Base-by-base conservation (phyloP, 1,140 invertebrate species). In the Apis laboriosa region DNA sequence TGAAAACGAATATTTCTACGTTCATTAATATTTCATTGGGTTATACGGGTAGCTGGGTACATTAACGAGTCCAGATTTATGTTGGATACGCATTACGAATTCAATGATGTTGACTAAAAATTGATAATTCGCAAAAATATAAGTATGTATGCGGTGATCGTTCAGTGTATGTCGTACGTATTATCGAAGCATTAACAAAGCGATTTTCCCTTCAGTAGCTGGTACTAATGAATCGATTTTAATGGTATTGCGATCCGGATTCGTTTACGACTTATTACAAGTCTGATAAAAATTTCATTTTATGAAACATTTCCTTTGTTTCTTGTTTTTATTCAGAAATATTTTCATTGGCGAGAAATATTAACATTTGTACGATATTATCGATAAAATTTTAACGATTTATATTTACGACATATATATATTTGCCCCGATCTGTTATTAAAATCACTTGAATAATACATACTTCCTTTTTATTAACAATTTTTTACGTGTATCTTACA, bases 1-100 rank as follows among this genome's bases (percentile, higher is more conserved):
- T 19, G 61, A 55, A 76, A 81, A 76, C 75, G 64, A 67, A 81
- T 81, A 67, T 76, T 81, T 58, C 61, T 58, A 60, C 17, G 61
- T 81, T 49, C 74, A 67, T 76, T 63, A 75, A 76, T 67, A 63
- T 49, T 81, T 68, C 72, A 53, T 76, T 53, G 72, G 24, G 43
- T 67, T 67, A 51, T 67, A 81, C 63, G 73, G 53, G 12, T 43
- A 76, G 55, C 63, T 53, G 79, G 63, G 12, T 68, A 60, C 63
- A 67, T 63, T 81, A 81, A 81, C 64, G 79, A 81, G 73, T 67
- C 61, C 64, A 67, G 63, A 81, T 81, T 76, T 76, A 76, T 76
- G 55, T 19, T 53, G 19, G 63, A 24, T 19, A 55, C 72, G 19
- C 19, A 76, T 81, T 81, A 76, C 19, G n/a, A 58, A 81, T 81